Evolutionary conservation across 2,888 invertebrate species (phyloP).

Genomic region (Pantelozetes paolii): DNA sequence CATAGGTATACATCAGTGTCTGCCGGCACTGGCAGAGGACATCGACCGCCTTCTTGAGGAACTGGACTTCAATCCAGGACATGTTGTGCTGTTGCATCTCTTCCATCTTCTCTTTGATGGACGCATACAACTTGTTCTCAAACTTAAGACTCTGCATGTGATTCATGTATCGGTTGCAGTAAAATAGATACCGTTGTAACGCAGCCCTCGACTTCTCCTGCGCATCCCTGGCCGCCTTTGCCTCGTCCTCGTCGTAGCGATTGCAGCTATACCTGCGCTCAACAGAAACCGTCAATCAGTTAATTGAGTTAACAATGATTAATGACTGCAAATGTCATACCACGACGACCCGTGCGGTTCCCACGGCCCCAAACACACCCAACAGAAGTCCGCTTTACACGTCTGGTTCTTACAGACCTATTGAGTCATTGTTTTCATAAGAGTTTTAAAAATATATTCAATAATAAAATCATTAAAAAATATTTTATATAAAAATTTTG

Average conservation of each 20-base stretch:
- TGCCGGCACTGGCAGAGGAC: conserved; percentile 94
- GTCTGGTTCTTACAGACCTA: conserved; percentile 84
- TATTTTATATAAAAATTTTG: too few species aligned
- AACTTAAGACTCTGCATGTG: conserved; percentile 98
- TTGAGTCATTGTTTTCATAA: neutral
- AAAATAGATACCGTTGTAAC: conserved; percentile 93
- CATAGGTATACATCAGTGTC: conserved; percentile 98
- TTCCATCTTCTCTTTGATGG: conserved; percentile 96
- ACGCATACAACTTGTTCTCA: conserved; percentile 92
- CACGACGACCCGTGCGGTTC: conserved; percentile 96
- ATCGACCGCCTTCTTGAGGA: conserved; percentile 93
- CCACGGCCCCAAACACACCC: conserved; percentile 99
- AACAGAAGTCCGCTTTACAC: conserved; percentile 97
- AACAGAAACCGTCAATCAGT: conserved; percentile 43
- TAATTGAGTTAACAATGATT: conserved; percentile 2
- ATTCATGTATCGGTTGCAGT: conserved; percentile 98
- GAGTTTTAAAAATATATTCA: neutral
- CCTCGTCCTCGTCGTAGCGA: conserved; percentile 93
- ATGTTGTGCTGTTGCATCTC: conserved; percentile 99
- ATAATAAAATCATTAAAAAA: neutral
- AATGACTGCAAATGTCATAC: conserved; percentile 53
- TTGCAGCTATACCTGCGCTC: conserved; percentile 80
- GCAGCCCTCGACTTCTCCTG: conserved; percentile 91
- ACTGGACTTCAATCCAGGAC: conserved; percentile 99
- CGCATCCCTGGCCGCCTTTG: conserved; percentile 90